These are phyloP conservation scores for Drosophila sordidula DNA, from an alignment of 2,888 invertebrate genomes.

Conservation along the genomic window DNA sequence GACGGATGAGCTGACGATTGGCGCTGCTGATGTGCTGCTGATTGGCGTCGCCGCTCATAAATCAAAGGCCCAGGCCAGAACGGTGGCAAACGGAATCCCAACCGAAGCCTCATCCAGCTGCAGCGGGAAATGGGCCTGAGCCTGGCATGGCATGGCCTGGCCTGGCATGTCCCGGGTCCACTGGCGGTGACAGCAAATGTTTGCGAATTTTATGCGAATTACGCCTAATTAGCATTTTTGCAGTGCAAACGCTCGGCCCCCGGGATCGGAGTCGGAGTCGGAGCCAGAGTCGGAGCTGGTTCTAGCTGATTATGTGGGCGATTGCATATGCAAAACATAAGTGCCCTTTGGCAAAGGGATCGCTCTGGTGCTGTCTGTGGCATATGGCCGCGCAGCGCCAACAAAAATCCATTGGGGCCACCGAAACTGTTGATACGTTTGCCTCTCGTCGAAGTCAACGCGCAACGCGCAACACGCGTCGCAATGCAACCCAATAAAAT, in stretches of 20 bases:
- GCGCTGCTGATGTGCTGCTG: slow-evolving; percentile 65
- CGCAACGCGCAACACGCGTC: not conserved
- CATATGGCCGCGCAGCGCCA: slow-evolving; percentile 51
- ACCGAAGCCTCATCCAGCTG: slow-evolving; percentile 2
- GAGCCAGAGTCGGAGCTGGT: not conserved
- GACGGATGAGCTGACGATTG: slow-evolving; percentile 76
- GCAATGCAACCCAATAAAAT: slow-evolving; percentile 67
- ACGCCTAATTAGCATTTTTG: slow-evolving; percentile 81
- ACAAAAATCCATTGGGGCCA: slow-evolving; percentile 51
- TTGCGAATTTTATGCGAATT: slow-evolving; percentile 82
- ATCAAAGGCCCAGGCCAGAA: slow-evolving; percentile 54
- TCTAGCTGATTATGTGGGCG: slow-evolving; percentile 71
- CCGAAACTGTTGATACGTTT: slow-evolving; percentile 66
- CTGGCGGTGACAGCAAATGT: slow-evolving; percentile 68
- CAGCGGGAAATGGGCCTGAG: not conserved
- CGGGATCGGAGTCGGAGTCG: slow-evolving; percentile 1
- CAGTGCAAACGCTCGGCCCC: slow-evolving; percentile 9
- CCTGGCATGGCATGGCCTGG: not conserved
- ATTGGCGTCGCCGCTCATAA: slow-evolving; percentile 69
- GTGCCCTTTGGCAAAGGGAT: slow-evolving; percentile 53
- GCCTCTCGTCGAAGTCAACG: slow-evolving; percentile 33
- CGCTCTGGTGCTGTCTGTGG: slow-evolving; percentile 16
- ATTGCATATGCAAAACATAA: slow-evolving; percentile 77
- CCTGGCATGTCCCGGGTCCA: not conserved
- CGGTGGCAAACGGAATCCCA: slow-evolving; percentile 7